Evolutionary conservation across 2,888 invertebrate genomes (phyloP), one percentile per base, ranked within the genome.

Genomic region (Peribatodes rhomboidaria): DNA sequence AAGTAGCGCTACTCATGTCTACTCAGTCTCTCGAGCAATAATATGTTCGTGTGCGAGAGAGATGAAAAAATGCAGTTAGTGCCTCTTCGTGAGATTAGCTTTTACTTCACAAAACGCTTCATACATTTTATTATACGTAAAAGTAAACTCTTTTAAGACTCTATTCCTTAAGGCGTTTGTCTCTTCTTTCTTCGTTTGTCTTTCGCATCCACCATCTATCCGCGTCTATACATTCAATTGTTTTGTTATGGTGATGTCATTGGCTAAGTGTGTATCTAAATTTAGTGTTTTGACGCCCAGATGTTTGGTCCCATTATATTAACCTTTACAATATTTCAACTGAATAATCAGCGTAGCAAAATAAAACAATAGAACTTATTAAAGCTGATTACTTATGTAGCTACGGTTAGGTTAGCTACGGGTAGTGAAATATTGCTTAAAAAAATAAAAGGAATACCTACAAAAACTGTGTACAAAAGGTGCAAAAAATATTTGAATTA

Each of bases 341-440:
- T n/a, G 49, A 33, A 13, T 13, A 33, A 57, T 47, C 33, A 33
- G n/a, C 46, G 53, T 47, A 49, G 42, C 33, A 47, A 47, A 53
- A 65, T 33, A 55, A 39, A 60, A 65, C 59, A 60, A 65, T 59
- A 27, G 50, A 59, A 46, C n/a, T 42, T 50, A 44, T 49, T 37
- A 42, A 13, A 41, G 41, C 35, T 53, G 18, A 52, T 63, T 53
- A 46, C 35, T 22, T 52, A 31, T 44, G 9, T 37, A 7, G 8
- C n/a, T 14, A 27, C 27, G 27, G 6, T 2, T 27, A 27, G n/a
- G 18, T 20, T 20, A 57, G 10, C 27, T 11, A 41, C 9, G 9
- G 16, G 7, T 41, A 3, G 13, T n/a, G 31, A n/a, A 33, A 31
- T 37, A 14, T 9, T 47, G 14, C 14, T 42, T 18, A 47, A 53